Evolutionary conservation across 1,140 invertebrate genomes (phyloP), one percentile per base, ranked within the genome.

Genomic region (Drosophila triauraria): DNA sequence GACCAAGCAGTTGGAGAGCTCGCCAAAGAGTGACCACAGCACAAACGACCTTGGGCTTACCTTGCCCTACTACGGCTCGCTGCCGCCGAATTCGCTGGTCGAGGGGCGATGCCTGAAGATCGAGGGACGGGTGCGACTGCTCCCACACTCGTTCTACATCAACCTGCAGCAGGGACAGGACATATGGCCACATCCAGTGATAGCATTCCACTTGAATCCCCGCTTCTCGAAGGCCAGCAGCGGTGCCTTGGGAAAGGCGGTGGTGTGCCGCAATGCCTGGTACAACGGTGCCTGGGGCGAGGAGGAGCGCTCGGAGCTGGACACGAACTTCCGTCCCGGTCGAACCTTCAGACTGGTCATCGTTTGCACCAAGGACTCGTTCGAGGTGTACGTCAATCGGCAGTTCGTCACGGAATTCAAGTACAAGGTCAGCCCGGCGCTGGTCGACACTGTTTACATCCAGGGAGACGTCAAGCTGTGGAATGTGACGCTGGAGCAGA

Each of bases 121-220:
- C 46, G 93, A 93, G 67, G 95, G 95, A 15, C 93, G 94, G 79
- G 93, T 96, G 30, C 95, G 95, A 79, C 88, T 96, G 27, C 91
- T 96, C 42, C 95, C 95, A 23, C 94, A 95, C 65, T 95, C 95
- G 75, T 96, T 96, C 90, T 95, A 94, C 74, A 93, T 96, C 27
- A 96, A 96, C 93, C 90, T 96, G 44, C 95, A 96, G 82, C 93
- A 94, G 60, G 94, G 94, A 6, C 92, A 94, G 60, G 93, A 94
- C 25, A 93, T 95, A 54, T 95, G 95, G 93, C 95, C 95, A 2
- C 95, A 95, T 93, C 94, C 95, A 9, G 84, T 92, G 17, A 95
- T 96, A 46, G 93, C 94, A 32, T 93, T 96, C 76, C 95, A 96
- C 91, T 91, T 96, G 54, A 96, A 96, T 92, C 95, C 95, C 10